These are phyloP conservation scores for Papilio demoleus DNA, from an alignment of 2,888 invertebrate genomes.

Conservation along the genomic window DNA sequence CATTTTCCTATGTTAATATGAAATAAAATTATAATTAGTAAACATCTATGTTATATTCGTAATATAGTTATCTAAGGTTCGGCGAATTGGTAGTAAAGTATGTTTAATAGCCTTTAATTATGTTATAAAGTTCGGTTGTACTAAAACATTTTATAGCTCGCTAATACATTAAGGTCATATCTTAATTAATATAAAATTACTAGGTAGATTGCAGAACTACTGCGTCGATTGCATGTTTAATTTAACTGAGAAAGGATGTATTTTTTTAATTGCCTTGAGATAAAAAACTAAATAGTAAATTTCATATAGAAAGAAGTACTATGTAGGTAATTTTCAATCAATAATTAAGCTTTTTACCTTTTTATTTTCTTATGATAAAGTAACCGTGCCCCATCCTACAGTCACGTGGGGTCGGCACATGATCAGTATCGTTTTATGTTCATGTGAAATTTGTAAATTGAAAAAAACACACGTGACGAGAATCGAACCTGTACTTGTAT, in stretches of 20 bases:
- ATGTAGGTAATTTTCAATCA: too few relatives aligned
- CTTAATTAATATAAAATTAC: conserved; percentile 36
- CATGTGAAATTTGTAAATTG: too few relatives aligned
- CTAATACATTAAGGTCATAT: conserved; percentile 34
- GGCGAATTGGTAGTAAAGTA: conserved; percentile 16
- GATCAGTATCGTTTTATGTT: too few relatives aligned
- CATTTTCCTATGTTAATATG: neutral
- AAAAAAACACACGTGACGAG: too few relatives aligned
- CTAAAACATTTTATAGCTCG: conserved; percentile 36
- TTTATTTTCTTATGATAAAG: too few relatives aligned
- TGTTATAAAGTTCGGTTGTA: conserved; percentile 30
- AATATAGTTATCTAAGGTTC: conserved; percentile 23
- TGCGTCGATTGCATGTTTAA: neutral
- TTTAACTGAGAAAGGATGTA: conserved; percentile 9
- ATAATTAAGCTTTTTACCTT: too few relatives aligned
- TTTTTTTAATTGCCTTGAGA: neutral
- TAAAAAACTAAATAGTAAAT: neutral
- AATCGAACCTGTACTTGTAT: too few relatives aligned
- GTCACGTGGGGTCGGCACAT: too few relatives aligned
- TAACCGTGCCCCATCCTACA: too few relatives aligned
- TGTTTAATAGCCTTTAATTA: conserved; percentile 31
- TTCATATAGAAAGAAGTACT: neutral
- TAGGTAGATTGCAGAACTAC: conserved; percentile 20
- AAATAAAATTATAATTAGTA: conserved; percentile 2
- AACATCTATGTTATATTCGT: neutral